These are phyloP conservation scores for Diaphora mendica DNA, from an alignment of 2,888 invertebrate species.

Conservation along the genomic window DNA sequence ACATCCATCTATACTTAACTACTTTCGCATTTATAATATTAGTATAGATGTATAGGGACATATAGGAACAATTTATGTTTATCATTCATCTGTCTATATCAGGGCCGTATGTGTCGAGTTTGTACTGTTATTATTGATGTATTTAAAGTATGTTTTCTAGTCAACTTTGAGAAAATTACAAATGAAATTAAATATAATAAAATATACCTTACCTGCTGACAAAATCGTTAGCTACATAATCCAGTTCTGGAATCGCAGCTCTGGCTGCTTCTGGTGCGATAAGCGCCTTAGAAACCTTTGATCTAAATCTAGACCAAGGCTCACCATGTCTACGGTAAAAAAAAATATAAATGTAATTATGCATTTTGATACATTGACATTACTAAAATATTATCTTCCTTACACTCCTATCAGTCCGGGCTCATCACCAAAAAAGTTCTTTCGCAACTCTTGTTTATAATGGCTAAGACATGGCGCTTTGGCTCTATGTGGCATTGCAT, in stretches of 20 bases:
- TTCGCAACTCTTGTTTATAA: constrained; percentile 89
- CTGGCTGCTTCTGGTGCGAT: constrained; percentile 92
- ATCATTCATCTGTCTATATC: too few relatives aligned
- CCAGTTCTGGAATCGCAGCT: constrained; percentile 91
- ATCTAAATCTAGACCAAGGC: constrained; percentile 94
- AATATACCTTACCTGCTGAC: constrained; percentile 85
- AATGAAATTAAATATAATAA: background rate
- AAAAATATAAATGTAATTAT: constrained; percentile 9
- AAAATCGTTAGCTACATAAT: constrained; percentile 92
- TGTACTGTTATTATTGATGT: background rate
- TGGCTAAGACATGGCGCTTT: constrained; percentile 91
- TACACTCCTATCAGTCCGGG: constrained; percentile 92
- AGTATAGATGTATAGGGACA: too few relatives aligned
- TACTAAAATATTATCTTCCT: constrained; percentile 64
- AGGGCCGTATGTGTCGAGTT: too few relatives aligned
- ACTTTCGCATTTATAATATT: too few relatives aligned
- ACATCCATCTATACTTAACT: too few relatives aligned
- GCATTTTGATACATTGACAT: background rate
- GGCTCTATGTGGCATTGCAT: constrained; percentile 89
- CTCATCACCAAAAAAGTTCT: constrained; percentile 90
- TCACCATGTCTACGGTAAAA: constrained; percentile 90
- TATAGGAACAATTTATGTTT: too few relatives aligned
- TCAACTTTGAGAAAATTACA: background rate
- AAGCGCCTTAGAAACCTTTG: constrained; percentile 93
- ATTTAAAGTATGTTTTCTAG: background rate